Conservation (phyloP, 2,113 vertebrate genomes). For the Thalassarche chlororhynchos region DNA sequence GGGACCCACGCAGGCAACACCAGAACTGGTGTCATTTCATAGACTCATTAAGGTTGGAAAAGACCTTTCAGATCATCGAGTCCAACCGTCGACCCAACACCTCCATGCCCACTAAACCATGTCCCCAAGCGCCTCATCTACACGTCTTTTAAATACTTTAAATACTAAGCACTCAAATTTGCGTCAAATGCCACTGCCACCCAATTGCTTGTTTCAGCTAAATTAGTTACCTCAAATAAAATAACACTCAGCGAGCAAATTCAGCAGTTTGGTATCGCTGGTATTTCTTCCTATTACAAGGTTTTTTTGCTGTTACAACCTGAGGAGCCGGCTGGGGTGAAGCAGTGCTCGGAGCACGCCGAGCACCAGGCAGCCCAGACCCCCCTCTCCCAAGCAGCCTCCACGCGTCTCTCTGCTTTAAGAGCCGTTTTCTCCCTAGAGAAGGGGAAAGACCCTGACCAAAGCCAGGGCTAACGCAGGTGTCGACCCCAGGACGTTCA, state of each 20-base stretch:
- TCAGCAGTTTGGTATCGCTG: neutral
- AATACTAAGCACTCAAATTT: neutral
- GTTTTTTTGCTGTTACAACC: neutral
- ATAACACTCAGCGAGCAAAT: neutral
- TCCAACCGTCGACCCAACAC: too few species aligned
- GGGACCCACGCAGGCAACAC: neutral
- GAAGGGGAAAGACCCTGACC: neutral
- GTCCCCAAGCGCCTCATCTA: too few species aligned
- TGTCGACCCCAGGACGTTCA: accelerated
- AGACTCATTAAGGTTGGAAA: too few species aligned
- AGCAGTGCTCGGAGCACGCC: accelerated
- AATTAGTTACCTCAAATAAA: neutral
- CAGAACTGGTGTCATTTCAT: neutral
- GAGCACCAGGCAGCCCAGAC: neutral
- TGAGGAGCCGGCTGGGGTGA: neutral
- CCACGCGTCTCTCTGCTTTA: neutral
- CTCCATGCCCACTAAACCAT: too few species aligned
- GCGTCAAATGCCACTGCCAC: accelerated
- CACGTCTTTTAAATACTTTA: too few species aligned
- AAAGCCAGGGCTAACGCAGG: neutral
- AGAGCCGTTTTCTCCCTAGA: neutral
- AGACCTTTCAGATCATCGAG: too few species aligned
- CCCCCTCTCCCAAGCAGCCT: neutral
- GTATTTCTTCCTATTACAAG: neutral
- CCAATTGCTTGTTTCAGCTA: neutral